phyloP scores from a whole-genome alignment of 2,888 invertebrate genomes.

The Eulithis testata region DNA sequence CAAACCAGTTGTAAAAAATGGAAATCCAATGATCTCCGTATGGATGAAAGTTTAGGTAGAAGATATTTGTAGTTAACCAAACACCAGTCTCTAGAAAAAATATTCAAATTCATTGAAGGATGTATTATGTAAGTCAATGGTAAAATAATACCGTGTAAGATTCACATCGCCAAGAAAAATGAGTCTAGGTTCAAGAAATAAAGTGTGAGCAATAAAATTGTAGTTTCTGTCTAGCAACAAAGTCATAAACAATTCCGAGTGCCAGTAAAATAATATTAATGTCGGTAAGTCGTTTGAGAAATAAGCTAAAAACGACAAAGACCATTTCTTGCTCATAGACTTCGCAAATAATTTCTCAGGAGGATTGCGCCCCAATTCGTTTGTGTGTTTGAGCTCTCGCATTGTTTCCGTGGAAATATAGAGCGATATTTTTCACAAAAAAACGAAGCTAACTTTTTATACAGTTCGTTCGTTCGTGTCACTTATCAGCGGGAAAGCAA shows the following conservation, averaged over 20 bases:
- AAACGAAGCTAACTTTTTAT: constrained; percentile 1
- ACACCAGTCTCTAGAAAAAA: no score
- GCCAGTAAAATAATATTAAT: constrained; percentile 28
- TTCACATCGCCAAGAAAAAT: background rate
- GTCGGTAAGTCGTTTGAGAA: constrained; percentile 14
- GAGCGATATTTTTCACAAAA: constrained; percentile 15
- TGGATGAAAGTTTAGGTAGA: no score
- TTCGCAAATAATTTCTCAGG: constrained; percentile 29
- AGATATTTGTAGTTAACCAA: no score
- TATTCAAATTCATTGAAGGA: no score
- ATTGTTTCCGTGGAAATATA: constrained; percentile 12
- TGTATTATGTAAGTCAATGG: no score
- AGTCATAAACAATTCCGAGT: constrained; percentile 23
- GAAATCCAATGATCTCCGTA: no score
- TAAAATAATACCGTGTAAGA: background rate
- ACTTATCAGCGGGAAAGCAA: background rate
- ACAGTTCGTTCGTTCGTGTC: constrained; percentile 2
- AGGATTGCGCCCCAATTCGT: constrained; percentile 25
- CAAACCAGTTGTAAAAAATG: no score
- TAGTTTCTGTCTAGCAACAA: constrained; percentile 25
- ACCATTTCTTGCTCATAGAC: constrained; percentile 27
- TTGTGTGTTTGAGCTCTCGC: constrained; percentile 26
- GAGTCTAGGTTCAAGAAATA: constrained; percentile 6
- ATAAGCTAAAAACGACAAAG: constrained; percentile 27
- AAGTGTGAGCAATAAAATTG: constrained; percentile 26